Conservation (phyloP, 2,888 invertebrate genomes). For the Meteorus cinctellus region DNA sequence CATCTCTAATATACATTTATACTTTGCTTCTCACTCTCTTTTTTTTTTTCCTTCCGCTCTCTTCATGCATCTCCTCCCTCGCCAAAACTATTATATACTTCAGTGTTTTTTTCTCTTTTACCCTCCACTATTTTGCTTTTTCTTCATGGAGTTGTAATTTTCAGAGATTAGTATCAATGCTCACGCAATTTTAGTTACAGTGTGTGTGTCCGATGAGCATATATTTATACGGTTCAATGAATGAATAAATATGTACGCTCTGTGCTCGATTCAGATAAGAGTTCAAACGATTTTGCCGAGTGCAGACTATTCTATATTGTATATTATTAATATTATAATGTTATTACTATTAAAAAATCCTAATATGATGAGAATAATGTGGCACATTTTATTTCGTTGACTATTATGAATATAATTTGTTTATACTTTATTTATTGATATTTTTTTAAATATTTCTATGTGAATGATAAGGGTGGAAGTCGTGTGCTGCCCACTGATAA, state of each 20-base stretch:
- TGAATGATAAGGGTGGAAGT: not conserved
- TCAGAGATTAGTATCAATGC: not conserved
- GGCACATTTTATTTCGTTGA: not conserved
- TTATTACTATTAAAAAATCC: no score
- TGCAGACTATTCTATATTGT: not conserved
- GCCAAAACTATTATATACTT: constrained; percentile 8
- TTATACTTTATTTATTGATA: not conserved
- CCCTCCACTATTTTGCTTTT: not conserved
- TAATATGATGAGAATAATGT: no score
- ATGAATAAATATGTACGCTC: not conserved
- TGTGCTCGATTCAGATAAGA: constrained; percentile 9
- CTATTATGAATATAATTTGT: not conserved
- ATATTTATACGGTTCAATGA: constrained; percentile 19
- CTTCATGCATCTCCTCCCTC: not conserved
- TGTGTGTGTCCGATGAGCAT: not conserved
- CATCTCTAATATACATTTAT: not conserved
- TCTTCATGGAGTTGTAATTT: not conserved
- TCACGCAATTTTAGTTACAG: not conserved
- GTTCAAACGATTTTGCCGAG: constrained; percentile 14
- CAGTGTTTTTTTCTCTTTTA: not conserved
- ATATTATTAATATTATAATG: no score
- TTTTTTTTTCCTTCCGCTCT: not conserved
- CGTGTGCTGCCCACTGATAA: not conserved
- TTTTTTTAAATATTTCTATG: not conserved
- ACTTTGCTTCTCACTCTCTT: not conserved